These are phyloP conservation scores for Propithecus perrieri DNA, from an alignment of 2,797 vertebrate genomes.

Conservation along the genomic window DNA sequence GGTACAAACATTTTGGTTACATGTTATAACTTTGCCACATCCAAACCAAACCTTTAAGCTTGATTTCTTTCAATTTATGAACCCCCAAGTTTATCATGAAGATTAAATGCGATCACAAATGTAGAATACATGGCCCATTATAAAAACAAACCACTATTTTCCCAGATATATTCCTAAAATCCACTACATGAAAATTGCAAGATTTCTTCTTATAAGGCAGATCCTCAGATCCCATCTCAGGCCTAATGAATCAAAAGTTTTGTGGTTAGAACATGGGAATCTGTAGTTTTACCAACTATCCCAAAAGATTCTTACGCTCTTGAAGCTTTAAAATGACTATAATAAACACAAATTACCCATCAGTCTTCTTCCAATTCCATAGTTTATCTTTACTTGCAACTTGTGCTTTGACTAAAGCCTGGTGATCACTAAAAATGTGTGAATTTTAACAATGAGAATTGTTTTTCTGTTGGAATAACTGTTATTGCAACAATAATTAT, in stretches of 20 bases:
- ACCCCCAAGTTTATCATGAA: not conserved
- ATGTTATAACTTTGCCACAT: too few species aligned
- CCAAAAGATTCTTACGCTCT: not conserved
- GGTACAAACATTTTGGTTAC: too few species aligned
- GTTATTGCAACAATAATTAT: not conserved
- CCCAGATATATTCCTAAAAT: not conserved
- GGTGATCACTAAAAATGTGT: not conserved
- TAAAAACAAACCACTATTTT: not conserved
- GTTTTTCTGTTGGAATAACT: not conserved
- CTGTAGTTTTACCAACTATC: not conserved
- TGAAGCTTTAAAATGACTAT: not conserved
- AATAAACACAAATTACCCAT: not conserved
- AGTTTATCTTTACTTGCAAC: not conserved
- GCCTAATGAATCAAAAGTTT: not conserved
- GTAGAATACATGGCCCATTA: not conserved
- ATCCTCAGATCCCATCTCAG: not conserved
- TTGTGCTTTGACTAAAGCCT: not conserved
- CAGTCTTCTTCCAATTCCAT: not conserved
- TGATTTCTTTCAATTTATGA: not conserved
- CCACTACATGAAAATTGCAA: not conserved
- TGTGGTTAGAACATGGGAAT: not conserved
- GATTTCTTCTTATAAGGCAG: not conserved
- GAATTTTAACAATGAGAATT: not conserved
- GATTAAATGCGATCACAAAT: not conserved
- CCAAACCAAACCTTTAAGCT: not conserved